Evolutionary conservation across 2,888 invertebrate genomes (phyloP).

Genomic region (Altica lythri): DNA sequence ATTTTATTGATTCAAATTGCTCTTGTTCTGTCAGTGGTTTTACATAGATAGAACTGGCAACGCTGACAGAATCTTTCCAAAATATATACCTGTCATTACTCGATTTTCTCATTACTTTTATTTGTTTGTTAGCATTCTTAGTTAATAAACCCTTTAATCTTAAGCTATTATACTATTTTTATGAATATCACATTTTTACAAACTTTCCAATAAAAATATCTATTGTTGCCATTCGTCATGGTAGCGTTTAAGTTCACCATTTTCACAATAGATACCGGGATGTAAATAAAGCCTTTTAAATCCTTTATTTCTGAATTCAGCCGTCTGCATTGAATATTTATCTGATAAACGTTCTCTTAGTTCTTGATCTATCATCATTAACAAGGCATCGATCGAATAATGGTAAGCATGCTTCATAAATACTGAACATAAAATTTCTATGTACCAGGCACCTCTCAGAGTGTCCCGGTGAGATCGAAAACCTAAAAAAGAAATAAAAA

Average conservation of each 20-base stretch:
- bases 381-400: slow-evolving; percentile 65
- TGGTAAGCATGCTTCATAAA: slow-evolving; percentile 68
- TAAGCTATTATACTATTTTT: too few species aligned
- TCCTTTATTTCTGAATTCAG: slow-evolving; percentile 66
- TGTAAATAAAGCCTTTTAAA: slow-evolving; percentile 70
- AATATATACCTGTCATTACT: too few species aligned
- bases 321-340: slow-evolving; percentile 62
- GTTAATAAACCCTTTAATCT: too few species aligned
- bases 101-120: too few species aligned
- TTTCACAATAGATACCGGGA: slow-evolving; percentile 64
- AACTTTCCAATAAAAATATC: too few species aligned
- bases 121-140: too few species aligned
- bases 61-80: too few species aligned
- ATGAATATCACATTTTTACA: too few species aligned
- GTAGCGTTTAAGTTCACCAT: slow-evolving; percentile 37
- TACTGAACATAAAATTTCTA: slow-evolving; percentile 67
- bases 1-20: too few species aligned
- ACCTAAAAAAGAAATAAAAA: slow-evolving; percentile 51
- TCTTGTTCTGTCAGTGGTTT: too few species aligned
- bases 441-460: slow-evolving; percentile 70
- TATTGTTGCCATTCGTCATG: neutral
- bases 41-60: too few species aligned
- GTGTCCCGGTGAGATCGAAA: slow-evolving; percentile 66
- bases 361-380: slow-evolving; percentile 64
- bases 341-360: slow-evolving; percentile 56